These are phyloP conservation scores for Hydropsyche tenuis DNA, from an alignment of 1,140 invertebrate genomes.

Conservation along the genomic window DNA sequence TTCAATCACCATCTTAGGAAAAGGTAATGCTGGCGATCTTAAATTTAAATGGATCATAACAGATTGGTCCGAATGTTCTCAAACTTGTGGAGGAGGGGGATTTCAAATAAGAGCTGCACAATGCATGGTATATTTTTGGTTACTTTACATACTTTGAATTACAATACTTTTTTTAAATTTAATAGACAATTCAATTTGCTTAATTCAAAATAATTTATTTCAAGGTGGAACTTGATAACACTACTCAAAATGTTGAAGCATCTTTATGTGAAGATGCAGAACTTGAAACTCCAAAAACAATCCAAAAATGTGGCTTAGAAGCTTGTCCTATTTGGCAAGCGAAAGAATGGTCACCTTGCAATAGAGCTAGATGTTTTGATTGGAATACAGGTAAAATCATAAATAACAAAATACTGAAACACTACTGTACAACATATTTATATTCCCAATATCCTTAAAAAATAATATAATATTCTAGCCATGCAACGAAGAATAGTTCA, in stretches of 20 bases:
- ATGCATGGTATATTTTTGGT: conserved; percentile 66
- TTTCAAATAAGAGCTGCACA: conserved; percentile 74
- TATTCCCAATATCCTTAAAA: no score
- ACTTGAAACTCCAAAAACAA: conserved; percentile 68
- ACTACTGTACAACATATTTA: no score
- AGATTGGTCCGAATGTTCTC: conserved; percentile 86
- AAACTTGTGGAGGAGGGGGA: conserved; percentile 83
- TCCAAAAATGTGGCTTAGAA: conserved; percentile 72
- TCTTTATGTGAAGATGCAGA: conserved; percentile 75
- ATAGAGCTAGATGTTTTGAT: conserved; percentile 75
- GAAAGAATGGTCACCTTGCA: conserved; percentile 74
- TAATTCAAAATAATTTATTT: no score
- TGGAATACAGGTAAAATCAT: conserved; percentile 70
- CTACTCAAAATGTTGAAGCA: conserved; percentile 67
- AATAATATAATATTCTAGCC: conserved; percentile 61
- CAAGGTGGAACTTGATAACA: conserved; percentile 61
- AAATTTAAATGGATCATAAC: conserved; percentile 82
- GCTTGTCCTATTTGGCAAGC: conserved; percentile 77
- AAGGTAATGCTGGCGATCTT: conserved; percentile 45
- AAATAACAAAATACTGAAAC: no score
- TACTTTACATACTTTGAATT: background rate
- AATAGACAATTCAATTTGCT: background rate
- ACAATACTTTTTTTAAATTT: background rate
- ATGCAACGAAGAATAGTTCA: conserved; percentile 76
- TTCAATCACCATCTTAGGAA: conserved; percentile 40